A percentile compares a stretch with the other conserved stretches of the same genome.
These are phyloP conservation scores for Cinara cedri DNA, from an alignment of 2,888 invertebrate genomes.

Conservation along the genomic window DNA sequence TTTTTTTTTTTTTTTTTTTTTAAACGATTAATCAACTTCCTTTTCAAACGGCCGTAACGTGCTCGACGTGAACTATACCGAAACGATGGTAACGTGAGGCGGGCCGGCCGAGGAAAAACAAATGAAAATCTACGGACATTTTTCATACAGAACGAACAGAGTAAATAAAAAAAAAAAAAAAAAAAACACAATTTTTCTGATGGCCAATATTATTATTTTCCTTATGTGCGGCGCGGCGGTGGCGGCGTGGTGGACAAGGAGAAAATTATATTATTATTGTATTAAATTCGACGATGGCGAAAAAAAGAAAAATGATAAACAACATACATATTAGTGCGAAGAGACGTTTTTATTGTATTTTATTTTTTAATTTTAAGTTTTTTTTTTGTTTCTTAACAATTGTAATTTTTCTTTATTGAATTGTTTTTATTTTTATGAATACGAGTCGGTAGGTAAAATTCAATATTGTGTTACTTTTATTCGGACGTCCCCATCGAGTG, in stretches of 20 bases:
- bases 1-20: neutral
- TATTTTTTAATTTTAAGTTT: neutral
- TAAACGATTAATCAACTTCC: slow-evolving; percentile 19
- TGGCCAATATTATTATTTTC: neutral
- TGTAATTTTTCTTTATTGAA: neutral
- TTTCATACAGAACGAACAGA: too few relatives aligned
- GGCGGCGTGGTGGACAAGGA: neutral
- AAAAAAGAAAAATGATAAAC: slow-evolving; percentile 5
- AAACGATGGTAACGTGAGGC: too few relatives aligned
- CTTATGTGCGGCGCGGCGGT: neutral
- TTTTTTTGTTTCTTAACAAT: slow-evolving; percentile 13
- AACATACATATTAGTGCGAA: neutral
- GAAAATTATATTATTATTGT: neutral
- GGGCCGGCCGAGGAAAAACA: too few relatives aligned
- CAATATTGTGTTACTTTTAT: neutral
- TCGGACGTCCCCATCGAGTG: slow-evolving; percentile 14
- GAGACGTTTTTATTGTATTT: slow-evolving; percentile 18
- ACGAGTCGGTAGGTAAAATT: too few relatives aligned
- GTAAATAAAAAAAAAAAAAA: too few relatives aligned
- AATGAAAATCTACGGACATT: too few relatives aligned
- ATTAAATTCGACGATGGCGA: neutral
- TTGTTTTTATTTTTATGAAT: neutral
- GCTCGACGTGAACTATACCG: too few relatives aligned
- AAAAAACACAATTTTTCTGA: too few relatives aligned
- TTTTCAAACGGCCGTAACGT: too few relatives aligned